Base-by-base conservation (phyloP, 2,888 invertebrate genomes). In the Phyllotreta striolata region DNA sequence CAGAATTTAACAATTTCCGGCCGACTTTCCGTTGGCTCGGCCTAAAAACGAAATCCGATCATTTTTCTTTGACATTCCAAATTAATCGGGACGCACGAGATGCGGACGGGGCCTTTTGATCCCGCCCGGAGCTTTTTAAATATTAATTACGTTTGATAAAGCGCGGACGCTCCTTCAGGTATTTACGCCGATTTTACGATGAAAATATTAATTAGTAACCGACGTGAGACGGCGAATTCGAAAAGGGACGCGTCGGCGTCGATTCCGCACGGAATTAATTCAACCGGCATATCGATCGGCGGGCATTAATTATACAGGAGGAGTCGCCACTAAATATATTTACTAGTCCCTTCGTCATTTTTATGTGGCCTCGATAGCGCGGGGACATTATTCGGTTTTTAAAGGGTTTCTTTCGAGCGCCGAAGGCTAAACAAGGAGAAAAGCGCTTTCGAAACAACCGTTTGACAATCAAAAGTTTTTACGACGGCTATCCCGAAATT, bases 141-240 rank as follows among this genome's bases (percentile, higher is more conserved):
- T 49, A 49, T 49, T 49, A 49, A 49, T 49, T 49, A 49, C 49
- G 24, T 35, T 49, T 49, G 49, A 49, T 34, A 49, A 34, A 12
- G 37, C 9, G 9, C 34, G 49, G 35, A 35, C 49, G 35, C 34
- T n/a, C 10, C 35, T 49, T 9, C 49, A 49, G 49, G 49, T 49
- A 49, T 49, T 49, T 49, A 35, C 35, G n/a, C 35, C 49, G 37
- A 49, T 49, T 49, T 35, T 24, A 24, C 24, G 24, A 24, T 24
- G 24, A 24, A 24, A 24, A 24, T 24, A 24, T 24, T 24, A 24
- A 24, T 24, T 24, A 24, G 24, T 24, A 3, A 24, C 24, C 24
- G 24, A 24, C 24, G 24, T 24, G 24, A 24, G 24, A 24, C 24
- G 24, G 24, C 24, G 24, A 24, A 24, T 24, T 24, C 24, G 24